Percentiles rank a stretch among this genome's conserved stretches.
Evolutionary conservation across 2,113 vertebrate genomes (phyloP).

Genomic region (western clawed frog (Xenopus tropicalis)): DNA sequence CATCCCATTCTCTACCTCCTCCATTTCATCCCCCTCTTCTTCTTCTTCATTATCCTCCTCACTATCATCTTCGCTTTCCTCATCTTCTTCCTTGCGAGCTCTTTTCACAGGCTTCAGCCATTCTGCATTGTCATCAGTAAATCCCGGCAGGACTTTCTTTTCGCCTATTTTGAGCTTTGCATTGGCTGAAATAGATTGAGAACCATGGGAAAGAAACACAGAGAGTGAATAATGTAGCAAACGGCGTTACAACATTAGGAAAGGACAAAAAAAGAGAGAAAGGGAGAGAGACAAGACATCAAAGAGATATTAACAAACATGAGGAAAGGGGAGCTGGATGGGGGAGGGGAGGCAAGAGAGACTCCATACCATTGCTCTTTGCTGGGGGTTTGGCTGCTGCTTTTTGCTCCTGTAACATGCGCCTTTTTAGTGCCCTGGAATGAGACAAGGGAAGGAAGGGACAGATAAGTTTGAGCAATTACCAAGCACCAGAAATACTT

Average conservation of each 20-base stretch:
- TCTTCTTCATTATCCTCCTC: conserved; percentile 49
- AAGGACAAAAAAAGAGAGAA: no score
- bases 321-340: no score
- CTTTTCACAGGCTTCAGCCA: conserved; percentile 70
- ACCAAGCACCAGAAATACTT: neutral
- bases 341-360: no score
- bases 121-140: conserved; percentile 72
- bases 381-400: conserved; percentile 34
- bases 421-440: conserved; percentile 65
- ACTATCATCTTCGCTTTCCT: conserved; percentile 61
- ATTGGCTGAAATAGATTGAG: neutral
- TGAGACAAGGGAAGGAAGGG: neutral
- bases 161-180: neutral
- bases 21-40: neutral
- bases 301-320: no score
- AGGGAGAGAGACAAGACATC: no score
- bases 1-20: conserved; percentile 48
- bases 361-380: neutral
- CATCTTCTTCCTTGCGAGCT: conserved; percentile 59
- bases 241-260: neutral
- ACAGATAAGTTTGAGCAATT: no score
- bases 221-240: neutral
- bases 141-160: conserved; percentile 51
- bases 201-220: neutral
- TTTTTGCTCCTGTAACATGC: neutral